Base-by-base conservation (phyloP, 2,888 invertebrate species). In the Cactoblastis cactorum region DNA sequence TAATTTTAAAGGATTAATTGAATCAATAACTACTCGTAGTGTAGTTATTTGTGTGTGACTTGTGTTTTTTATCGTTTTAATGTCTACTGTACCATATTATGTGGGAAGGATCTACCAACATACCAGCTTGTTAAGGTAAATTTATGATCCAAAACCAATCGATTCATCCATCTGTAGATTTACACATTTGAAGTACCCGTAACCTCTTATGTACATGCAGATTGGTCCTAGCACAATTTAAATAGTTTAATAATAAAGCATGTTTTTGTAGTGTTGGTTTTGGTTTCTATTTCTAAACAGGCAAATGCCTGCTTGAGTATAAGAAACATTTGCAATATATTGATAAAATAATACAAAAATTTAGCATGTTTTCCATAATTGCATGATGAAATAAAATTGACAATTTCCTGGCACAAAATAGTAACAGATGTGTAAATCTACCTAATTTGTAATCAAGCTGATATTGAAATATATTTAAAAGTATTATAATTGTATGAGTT, bases 41-140 rank as follows among this genome's bases (percentile, higher is more conserved):
- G 72, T 85, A 81, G 83, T 79, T 74, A 80, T 78, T 75, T 85
- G 71, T 79, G 75, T 88, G 77, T 89, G 88, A 90, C 85, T 82
- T 86, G 84, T 83, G 79, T 89, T 84, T 81, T 88, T 88, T 85
- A 77, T 83, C 78, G 74, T 83, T 78, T 87, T 86, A 87, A 86
- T 85, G 84, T 88, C 86, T 82, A 81, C 86, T 89, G 72, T 83
- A 83, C 84, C 85, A 74, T 86, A 79, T 78, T 75, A 81, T 86
- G 83, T 86, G 90, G 90, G 88, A 91, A 92, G 92, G 91, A 92
- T 86, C 91, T 92, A 89, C 92, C 91, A 84, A 90, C 91, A 86
- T 91, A 91, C 89, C 92, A 91, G 90, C 92, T 92, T 88, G 87
- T 91, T 86, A 92, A 92, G 92, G 92, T 91, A 91, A 91, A 71